These are phyloP conservation scores for Rhinoptilus africanus DNA, from an alignment of 2,113 vertebrate genomes.

Conservation along the genomic window DNA sequence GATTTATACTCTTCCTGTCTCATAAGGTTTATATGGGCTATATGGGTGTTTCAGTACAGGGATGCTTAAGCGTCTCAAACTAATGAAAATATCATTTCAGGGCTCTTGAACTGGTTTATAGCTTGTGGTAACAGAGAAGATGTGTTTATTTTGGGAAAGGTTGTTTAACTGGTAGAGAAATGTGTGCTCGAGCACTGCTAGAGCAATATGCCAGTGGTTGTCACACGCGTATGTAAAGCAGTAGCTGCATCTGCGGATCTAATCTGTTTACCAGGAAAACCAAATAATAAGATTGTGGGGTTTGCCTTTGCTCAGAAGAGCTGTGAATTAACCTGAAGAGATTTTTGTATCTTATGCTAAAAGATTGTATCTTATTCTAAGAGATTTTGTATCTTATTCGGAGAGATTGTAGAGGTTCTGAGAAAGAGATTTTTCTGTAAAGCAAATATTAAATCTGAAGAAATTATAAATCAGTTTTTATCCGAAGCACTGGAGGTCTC, in stretches of 20 bases:
- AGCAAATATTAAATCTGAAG: neutral
- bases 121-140: conserved; percentile 21
- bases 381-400: neutral
- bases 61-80: conserved; percentile 35
- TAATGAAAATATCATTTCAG: conserved; percentile 64
- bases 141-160: conserved; percentile 47
- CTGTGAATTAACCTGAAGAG: conserved; percentile 12
- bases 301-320: conserved; percentile 1
- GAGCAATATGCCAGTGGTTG: neutral
- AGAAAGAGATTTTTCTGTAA: neutral
- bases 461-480: neutral
- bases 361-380: neutral
- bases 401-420: neutral
- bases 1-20: conserved; percentile 25
- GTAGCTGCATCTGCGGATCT: neutral
- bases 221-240: neutral
- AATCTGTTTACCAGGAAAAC: conserved; percentile 7
- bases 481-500: neutral
- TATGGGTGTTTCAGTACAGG: conserved; percentile 15
- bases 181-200: neutral
- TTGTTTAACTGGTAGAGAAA: conserved; percentile 44
- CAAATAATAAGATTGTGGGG: neutral
- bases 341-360: neutral
- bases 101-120: conserved; percentile 52
- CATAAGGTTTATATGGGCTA: conserved; percentile 9